Conservation (phyloP, 2,113 vertebrate species). For the Dipodomys stephensi region DNA sequence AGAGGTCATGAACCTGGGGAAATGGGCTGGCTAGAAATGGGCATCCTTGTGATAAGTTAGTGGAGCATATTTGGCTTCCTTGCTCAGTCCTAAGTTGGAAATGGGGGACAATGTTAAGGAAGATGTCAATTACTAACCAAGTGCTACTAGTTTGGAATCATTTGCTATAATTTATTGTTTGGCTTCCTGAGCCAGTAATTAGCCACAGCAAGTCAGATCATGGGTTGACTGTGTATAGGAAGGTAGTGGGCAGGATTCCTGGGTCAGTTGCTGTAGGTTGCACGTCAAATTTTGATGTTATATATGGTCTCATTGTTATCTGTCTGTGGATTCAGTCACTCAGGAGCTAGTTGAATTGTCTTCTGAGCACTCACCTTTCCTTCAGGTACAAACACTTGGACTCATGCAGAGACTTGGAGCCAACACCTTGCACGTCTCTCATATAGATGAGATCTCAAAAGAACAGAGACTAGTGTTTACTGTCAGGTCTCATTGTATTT, state of each 20-base stretch:
- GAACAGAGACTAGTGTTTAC: accelerated
- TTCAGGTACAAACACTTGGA: not conserved
- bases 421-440: not conserved
- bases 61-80: not conserved
- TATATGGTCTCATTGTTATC: not conserved
- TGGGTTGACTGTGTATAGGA: not conserved
- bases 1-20: not conserved
- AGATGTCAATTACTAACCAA: not conserved
- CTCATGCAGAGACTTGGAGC: not conserved
- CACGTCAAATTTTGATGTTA: not conserved
- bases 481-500: too few relatives aligned
- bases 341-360: not conserved
- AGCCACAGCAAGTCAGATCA: not conserved
- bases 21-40: not conserved
- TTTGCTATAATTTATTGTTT: not conserved
- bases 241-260: not conserved
- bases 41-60: not conserved
- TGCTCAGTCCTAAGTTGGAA: not conserved
- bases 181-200: not conserved
- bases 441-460: not conserved
- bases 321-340: not conserved
- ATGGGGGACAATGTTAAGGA: not conserved
- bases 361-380: not conserved
- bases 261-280: not conserved
- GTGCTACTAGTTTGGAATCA: not conserved